Evolutionary conservation across 2,797 vertebrate species (phyloP), one percentile per base, ranked within the genome.

Genomic region (Zonotrichia albicollis): DNA sequence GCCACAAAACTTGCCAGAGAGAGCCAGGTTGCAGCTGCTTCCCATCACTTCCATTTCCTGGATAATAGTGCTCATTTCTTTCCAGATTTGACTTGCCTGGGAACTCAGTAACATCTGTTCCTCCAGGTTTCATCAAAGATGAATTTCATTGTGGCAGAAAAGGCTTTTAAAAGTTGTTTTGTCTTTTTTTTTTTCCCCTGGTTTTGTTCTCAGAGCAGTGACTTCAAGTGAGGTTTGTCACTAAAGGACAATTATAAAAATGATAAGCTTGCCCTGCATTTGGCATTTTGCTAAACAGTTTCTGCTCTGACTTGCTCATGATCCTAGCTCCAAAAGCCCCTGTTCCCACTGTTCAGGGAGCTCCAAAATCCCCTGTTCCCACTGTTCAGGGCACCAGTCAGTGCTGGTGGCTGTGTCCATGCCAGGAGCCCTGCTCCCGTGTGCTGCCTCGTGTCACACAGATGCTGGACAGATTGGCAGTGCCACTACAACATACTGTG

Each of bases 31-130:
- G 3, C 94, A 96, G 92, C 94, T 95, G 94, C 66, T 94, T 79
- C 73, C 55, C 88, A 88, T 93, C 57, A 40, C 38, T 87, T 67
- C 80, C 26, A 79, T 87, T 89, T 92, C 92, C 94, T 88, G 91
- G 51, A 55, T 85, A 92, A 87, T 20, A 62, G 42, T 70, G 29
- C 23, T 91, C 62, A 79, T 93, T 93, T 96, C 87, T 86, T 93
- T 84, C 36, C 53, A 89, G 70, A 79, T 78, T 81, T 90, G 43
- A 42, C 92, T 91, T 83, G 75, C 72, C 72, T 85, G 84, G 87
- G 72, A 96, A 80, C 4, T 1, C 51, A 78, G 58, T 30, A 72
- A 88, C 89, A 92, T 89, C 87, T 96, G 94, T 55, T 96, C 53
- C 79, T 83, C 40, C 51, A 46, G 87, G 66, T 90, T 93, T 77